Evolutionary conservation across 2,797 vertebrate species (phyloP).

Genomic region (Lepus townsendii): DNA sequence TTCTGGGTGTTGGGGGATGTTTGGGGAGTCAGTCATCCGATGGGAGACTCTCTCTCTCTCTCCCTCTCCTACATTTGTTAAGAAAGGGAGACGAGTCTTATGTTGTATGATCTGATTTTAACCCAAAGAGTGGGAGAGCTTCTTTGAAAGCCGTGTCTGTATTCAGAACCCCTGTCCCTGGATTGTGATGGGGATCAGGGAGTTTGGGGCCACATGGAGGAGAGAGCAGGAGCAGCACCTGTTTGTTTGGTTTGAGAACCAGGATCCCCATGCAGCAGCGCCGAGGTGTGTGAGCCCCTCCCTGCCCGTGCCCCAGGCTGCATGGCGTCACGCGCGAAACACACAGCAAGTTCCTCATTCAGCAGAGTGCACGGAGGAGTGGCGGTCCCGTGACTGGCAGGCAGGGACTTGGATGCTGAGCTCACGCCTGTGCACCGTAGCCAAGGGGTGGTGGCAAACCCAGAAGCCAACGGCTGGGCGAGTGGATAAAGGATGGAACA

Average conservation of each 20-base stretch:
- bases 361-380: no score
- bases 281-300: background rate
- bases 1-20: no score
- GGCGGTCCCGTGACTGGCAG: no score
- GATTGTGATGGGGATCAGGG: background rate
- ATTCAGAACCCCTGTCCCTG: background rate
- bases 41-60: no score
- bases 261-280: no score
- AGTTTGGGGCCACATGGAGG: background rate
- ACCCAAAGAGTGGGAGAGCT: background rate
- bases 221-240: background rate
- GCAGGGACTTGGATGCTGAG: background rate
- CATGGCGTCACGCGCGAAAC: background rate
- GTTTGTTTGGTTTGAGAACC: background rate
- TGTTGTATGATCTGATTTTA: background rate
- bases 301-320: background rate
- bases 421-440: no score
- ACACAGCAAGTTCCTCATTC: no score
- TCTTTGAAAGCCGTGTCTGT: background rate
- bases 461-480: fast-evolving
- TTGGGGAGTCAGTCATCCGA: no score
- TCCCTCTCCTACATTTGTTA: no score
- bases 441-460: no score
- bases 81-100: background rate
- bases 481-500: no score